Percentiles rank a stretch among this genome's conserved stretches.
Evolutionary conservation across 2,888 invertebrate species (phyloP).

Genomic region (Brenthis daphne): DNA sequence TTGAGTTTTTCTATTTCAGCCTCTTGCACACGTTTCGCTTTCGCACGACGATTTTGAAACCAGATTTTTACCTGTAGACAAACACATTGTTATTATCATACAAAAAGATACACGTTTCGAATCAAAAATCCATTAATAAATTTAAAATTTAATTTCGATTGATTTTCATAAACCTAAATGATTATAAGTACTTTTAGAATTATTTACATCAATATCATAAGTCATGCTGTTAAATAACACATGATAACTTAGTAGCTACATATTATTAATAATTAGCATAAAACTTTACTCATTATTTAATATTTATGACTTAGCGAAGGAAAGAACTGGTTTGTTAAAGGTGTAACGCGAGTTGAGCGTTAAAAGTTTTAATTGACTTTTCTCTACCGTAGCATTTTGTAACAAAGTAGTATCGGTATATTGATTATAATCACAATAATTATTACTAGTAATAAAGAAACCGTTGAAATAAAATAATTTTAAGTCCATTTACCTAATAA

Average conservation of each 20-base stretch:
- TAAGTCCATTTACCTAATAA: no score
- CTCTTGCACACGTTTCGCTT: constrained; percentile 98
- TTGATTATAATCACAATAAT: background rate
- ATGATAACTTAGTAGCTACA: constrained; percentile 20
- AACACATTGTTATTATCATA: constrained; percentile 43
- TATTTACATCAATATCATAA: constrained; percentile 16
- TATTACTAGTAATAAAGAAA: background rate
- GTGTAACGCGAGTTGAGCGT: constrained; percentile 8
- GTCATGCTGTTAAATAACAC: constrained; percentile 16
- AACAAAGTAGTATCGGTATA: background rate
- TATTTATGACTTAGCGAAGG: constrained; percentile 11
- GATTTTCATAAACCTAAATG: no score
- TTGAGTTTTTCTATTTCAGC: constrained; percentile 98
- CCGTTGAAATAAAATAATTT: no score
- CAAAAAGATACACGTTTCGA: constrained; percentile 9
- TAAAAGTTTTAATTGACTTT: constrained; percentile 18
- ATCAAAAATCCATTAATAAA: constrained; percentile 14
- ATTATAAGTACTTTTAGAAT: constrained; percentile 3
- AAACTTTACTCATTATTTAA: constrained; percentile 13
- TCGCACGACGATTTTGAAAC: constrained; percentile 97
- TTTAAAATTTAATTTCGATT: constrained; percentile 1
- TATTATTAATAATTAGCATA: constrained; percentile 19
- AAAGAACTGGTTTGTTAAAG: constrained; percentile 9
- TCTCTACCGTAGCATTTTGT: constrained; percentile 4
- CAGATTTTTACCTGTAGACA: constrained; percentile 90